Conservation (phyloP, 2,113 vertebrate species). For the Bambusicola thoracicus region DNA sequence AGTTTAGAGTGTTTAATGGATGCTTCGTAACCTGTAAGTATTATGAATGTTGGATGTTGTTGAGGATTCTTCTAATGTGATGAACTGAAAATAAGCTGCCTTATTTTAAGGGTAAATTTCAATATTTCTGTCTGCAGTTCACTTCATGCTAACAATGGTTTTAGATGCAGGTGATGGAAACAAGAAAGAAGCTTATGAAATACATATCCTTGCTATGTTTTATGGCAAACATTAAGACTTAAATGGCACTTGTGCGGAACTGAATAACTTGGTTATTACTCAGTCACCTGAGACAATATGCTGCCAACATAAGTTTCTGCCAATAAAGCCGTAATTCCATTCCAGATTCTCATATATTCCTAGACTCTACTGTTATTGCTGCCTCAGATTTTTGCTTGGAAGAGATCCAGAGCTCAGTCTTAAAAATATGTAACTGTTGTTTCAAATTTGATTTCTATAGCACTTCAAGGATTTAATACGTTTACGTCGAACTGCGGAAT, state of each 20-base stretch:
- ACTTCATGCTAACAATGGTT: not conserved
- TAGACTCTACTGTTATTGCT: not conserved
- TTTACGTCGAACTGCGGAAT: slow-evolving; percentile 94
- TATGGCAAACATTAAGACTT: not conserved
- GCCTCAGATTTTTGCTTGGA: not conserved
- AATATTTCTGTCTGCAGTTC: not conserved
- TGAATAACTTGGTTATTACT: not conserved
- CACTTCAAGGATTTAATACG: slow-evolving; percentile 99
- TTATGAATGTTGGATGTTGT: not conserved
- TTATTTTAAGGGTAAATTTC: not conserved
- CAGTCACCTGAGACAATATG: not conserved
- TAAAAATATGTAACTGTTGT: not conserved
- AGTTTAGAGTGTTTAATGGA: not conserved
- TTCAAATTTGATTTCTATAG: slow-evolving; percentile 72
- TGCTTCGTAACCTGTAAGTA: not conserved
- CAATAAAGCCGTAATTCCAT: not conserved
- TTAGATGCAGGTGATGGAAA: not conserved
- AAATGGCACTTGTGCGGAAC: not conserved
- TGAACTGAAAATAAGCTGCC: not conserved
- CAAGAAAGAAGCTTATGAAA: not conserved
- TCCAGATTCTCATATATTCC: not conserved
- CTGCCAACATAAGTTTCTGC: not conserved
- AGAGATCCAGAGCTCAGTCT: not conserved
- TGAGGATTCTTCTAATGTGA: not conserved
- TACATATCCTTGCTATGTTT: not conserved